Base-by-base conservation (phyloP, 1,140 invertebrate species). In the Drosophila nikananu region DNA sequence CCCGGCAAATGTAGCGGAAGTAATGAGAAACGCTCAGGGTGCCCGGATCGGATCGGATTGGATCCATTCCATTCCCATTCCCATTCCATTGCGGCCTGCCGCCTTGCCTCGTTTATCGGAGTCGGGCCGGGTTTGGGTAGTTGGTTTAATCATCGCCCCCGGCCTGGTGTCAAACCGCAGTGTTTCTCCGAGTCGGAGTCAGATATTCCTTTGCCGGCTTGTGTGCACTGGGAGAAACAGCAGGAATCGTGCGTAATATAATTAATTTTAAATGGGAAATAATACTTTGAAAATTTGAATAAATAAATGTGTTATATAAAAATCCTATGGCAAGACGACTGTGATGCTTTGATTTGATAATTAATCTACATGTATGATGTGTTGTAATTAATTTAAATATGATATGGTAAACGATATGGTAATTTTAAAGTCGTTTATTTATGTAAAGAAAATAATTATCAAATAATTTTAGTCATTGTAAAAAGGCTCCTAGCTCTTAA, bases 1-100 rank as follows among this genome's bases (percentile, higher is more conserved):
- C 59, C 80, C 59, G 67, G 48, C 46, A 64, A 78, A 64, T 78
- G 75, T 71, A 42, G 80, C 80, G 77, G 80, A 89, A 87, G 82
- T 80, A 73, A 78, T 76, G 73, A 78, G 76, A 83, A 84, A 84
- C 80, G 62, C 64, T 79, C 64, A 42, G 63, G 63, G 73, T 61
- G 55, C 52, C 76, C 58, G 52, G 37, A 57, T 59, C 66, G 52
- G 52, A 72, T 72, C 68, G 70, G 66, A 72, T 73, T 49, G 44
- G 55, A 71, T 72, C 37, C 70, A 60, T 71, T 59, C 70, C 70
- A 23, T 55, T n/a, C n/a, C n/a, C n/a, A n/a, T 55, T 60, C 39
- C 70, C 27, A 27, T 55, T 60, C 39, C 70, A 52, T 44, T 60
- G 54, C 67, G 21, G 67, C 46, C 70, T 19, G 44, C 44, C 58